Conservation (phyloP, 2,797 vertebrate species). For the Enteromius treurensis region DNA sequence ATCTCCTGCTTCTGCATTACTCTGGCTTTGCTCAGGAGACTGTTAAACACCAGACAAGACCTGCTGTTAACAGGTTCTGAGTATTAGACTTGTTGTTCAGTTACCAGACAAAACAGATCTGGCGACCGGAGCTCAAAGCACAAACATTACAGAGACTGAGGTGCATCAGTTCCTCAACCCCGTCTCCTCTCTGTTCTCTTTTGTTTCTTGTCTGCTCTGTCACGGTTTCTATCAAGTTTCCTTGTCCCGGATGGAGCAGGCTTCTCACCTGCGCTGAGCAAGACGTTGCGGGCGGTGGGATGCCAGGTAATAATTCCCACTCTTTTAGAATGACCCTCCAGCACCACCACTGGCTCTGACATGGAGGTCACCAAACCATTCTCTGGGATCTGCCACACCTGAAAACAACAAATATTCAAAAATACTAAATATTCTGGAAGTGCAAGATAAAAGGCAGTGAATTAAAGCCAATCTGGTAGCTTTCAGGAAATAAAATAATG, state of each 20-base stretch:
- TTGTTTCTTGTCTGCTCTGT: neutral
- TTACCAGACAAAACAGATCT: neutral
- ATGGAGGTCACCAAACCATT: slow-evolving; percentile 88
- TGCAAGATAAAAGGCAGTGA: neutral
- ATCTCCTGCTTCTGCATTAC: neutral
- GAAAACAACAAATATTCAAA: slow-evolving; percentile 40
- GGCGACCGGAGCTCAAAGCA: no score
- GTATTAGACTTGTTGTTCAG: neutral
- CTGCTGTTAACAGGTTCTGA: neutral
- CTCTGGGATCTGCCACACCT: slow-evolving; percentile 99
- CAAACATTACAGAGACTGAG: neutral
- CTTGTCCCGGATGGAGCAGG: neutral
- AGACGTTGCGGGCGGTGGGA: slow-evolving; percentile 92
- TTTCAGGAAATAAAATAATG: neutral
- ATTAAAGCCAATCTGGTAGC: neutral
- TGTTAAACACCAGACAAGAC: no score
- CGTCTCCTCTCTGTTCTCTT: neutral
- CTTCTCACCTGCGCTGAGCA: slow-evolving; percentile 91
- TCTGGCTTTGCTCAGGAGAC: neutral
- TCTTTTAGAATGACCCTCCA: slow-evolving; percentile 95
- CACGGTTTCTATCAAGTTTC: neutral
- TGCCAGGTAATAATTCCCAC: slow-evolving; percentile 98
- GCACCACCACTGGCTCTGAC: slow-evolving; percentile 88
- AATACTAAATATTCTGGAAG: neutral
- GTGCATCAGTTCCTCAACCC: neutral